Evolutionary conservation across 1,140 invertebrate species (phyloP).

Genomic region (Anadara kagoshimensis): DNA sequence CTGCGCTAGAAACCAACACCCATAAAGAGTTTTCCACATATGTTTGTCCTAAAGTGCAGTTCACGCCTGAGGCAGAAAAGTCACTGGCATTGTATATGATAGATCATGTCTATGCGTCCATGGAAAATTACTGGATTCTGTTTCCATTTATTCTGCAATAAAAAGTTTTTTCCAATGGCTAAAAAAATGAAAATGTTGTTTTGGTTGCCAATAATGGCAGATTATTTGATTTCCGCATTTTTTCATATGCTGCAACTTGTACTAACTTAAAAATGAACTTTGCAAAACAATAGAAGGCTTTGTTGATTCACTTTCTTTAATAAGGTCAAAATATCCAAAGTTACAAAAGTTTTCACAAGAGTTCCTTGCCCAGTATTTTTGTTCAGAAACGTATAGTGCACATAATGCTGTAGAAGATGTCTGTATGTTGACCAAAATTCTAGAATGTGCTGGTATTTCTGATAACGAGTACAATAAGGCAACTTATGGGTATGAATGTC

Average conservation of each 20-base stretch:
- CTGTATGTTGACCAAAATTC: no score
- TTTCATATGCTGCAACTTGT: conserved; percentile 8
- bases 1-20: conserved; percentile 8
- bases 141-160: conserved; percentile 1
- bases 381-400: no score
- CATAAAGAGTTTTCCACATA: conserved; percentile 10
- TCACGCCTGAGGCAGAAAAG: neutral
- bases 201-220: conserved; percentile 37
- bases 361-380: no score
- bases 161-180: conserved; percentile 31
- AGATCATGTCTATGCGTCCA: neutral
- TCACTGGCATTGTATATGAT: conserved; percentile 19
- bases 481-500: no score
- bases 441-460: no score
- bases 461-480: no score
- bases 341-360: no score
- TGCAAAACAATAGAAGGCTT: no score
- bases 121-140: conserved; percentile 11
- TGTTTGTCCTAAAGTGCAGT: conserved; percentile 6
- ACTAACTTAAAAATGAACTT: no score
- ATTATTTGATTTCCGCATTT: conserved; percentile 33
- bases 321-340: no score
- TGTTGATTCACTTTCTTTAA: no score
- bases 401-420: no score
- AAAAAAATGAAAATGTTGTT: conserved; percentile 18